phyloP scores from a whole-genome alignment of 2,888 invertebrate species.

The Drosophila rubida region DNA sequence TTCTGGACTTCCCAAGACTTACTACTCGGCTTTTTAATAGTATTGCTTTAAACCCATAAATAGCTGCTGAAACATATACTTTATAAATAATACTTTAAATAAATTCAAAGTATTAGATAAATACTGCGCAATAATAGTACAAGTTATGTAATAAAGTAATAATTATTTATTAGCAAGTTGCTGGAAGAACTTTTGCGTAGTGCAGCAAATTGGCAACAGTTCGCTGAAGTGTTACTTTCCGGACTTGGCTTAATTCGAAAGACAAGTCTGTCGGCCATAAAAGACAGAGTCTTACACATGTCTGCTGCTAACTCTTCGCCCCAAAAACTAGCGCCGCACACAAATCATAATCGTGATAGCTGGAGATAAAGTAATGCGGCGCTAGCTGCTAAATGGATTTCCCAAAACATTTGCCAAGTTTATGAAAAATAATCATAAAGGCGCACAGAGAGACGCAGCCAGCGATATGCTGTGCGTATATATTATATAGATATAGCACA shows the following conservation, averaged over 20 bases:
- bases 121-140: background rate
- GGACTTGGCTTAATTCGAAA: constrained; percentile 39
- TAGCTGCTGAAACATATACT: no score
- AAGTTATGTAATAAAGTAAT: constrained; percentile 12
- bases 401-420: constrained; percentile 80
- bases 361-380: constrained; percentile 78
- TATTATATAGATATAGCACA: constrained; percentile 27
- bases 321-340: constrained; percentile 43
- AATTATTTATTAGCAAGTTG: constrained; percentile 24
- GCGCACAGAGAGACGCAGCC: constrained; percentile 23
- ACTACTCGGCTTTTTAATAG: no score
- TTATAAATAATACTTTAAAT: background rate
- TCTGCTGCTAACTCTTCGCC: constrained; percentile 8
- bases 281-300: constrained; percentile 9
- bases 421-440: constrained; percentile 77
- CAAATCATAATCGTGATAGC: constrained; percentile 73
- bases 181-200: constrained; percentile 2
- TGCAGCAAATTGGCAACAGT: constrained; percentile 37
- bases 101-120: background rate
- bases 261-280: constrained; percentile 27
- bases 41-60: no score
- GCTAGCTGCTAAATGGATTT: constrained; percentile 80
- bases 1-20: no score
- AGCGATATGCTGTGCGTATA: constrained; percentile 14
- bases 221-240: constrained; percentile 30